These are phyloP conservation scores for Tarsius wallacei DNA, from an alignment of 2,797 vertebrate species.

Conservation along the genomic window DNA sequence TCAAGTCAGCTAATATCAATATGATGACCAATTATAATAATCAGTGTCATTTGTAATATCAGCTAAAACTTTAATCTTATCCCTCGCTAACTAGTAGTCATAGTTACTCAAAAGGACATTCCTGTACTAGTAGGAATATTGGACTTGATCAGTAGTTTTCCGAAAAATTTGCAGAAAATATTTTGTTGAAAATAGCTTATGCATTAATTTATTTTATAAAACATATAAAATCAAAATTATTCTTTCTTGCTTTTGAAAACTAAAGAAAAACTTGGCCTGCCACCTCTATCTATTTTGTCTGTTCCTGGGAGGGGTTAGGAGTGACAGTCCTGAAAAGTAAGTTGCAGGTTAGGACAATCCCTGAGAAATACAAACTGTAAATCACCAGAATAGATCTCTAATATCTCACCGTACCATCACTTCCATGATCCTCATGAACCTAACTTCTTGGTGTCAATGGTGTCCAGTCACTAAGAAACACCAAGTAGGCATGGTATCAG, in stretches of 20 bases:
- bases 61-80: constrained; percentile 43
- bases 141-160: background rate
- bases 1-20: background rate
- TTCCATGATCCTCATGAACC: background rate
- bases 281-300: background rate
- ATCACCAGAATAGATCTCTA: background rate
- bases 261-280: background rate
- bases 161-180: background rate
- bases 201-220: background rate
- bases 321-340: background rate
- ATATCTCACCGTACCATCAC: background rate
- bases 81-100: background rate
- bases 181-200: background rate
- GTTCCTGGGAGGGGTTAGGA: fast-evolving
- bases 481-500: background rate
- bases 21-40: constrained; percentile 22
- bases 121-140: background rate
- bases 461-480: background rate
- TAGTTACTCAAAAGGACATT: background rate
- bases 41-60: background rate
- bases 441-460: background rate
- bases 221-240: background rate
- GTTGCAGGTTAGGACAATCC: background rate
- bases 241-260: background rate
- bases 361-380: background rate